A percentile compares a stretch with the other conserved stretches of the same genome.
These are phyloP conservation scores for Chlorops oryzae DNA, from an alignment of 1,140 invertebrate species.

Conservation along the genomic window DNA sequence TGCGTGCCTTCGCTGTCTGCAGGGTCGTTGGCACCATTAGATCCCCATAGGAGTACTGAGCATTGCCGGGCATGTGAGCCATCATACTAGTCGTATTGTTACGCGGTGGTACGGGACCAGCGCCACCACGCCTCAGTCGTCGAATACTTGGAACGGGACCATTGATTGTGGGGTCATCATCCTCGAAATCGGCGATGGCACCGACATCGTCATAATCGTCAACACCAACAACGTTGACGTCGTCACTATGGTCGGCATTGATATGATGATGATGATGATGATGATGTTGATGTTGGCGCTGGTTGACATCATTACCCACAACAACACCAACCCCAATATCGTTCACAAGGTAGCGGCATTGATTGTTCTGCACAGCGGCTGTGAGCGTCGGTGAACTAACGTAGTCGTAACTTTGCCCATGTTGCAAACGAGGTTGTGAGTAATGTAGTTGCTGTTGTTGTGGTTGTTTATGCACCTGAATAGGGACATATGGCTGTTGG, in stretches of 20 bases:
- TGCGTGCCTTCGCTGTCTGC: slow-evolving; percentile 40
- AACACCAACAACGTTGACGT: not conserved
- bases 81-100: slow-evolving; percentile 15
- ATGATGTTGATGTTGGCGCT: no score
- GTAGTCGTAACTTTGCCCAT: slow-evolving; percentile 31
- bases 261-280: no score
- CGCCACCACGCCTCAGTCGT: not conserved
- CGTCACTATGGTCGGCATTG: no score
- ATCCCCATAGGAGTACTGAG: slow-evolving; percentile 27
- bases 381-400: slow-evolving; percentile 35
- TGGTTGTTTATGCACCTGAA: no score
- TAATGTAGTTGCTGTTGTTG: no score
- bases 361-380: no score
- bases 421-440: no score
- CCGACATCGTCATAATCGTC: slow-evolving; percentile 8
- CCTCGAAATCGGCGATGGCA: slow-evolving; percentile 24
- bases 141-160: not conserved
- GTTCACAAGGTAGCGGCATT: no score
- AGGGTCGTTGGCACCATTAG: slow-evolving; percentile 30
- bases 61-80: slow-evolving; percentile 22
- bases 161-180: slow-evolving; percentile 18
- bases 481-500: no score
- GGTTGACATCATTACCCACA: no score
- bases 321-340: no score
- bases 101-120: slow-evolving; percentile 6